Evolutionary conservation across 2,797 vertebrate genomes (phyloP).

Genomic region (Tinamus major): DNA sequence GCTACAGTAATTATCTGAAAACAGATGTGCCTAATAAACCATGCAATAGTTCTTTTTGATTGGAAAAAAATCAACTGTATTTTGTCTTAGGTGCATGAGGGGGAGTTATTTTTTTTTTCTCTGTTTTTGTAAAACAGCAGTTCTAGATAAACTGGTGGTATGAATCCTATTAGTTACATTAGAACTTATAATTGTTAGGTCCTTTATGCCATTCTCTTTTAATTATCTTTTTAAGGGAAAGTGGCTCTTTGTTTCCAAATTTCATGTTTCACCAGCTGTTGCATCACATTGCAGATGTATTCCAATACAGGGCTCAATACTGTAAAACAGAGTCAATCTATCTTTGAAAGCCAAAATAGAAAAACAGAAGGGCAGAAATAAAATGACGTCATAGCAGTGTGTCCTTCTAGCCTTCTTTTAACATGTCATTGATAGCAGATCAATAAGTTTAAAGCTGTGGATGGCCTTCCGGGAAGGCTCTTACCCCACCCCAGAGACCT

Average conservation of each 20-base stretch:
- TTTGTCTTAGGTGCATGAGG: background rate
- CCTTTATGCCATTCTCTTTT: background rate
- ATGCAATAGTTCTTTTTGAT: background rate
- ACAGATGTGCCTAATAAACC: background rate
- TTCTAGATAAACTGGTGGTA: background rate
- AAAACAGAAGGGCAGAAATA: slow-evolving; percentile 46
- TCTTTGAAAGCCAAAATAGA: slow-evolving; percentile 47
- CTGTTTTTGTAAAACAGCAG: no score
- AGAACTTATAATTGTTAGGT: background rate
- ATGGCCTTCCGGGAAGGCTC: slow-evolving; percentile 51
- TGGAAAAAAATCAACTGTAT: no score
- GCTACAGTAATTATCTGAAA: background rate
- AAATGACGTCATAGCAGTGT: background rate
- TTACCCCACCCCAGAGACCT: background rate
- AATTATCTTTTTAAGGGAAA: background rate
- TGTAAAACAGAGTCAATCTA: background rate
- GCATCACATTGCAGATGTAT: background rate
- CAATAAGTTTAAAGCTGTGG: slow-evolving; percentile 43
- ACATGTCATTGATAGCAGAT: slow-evolving; percentile 30
- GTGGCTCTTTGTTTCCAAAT: background rate
- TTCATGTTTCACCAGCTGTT: background rate
- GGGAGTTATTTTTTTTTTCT: background rate
- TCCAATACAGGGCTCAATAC: background rate
- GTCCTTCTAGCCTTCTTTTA: slow-evolving; percentile 2
- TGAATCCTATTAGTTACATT: background rate